Percentiles rank a stretch among this genome's conserved stretches.
phyloP scores from a whole-genome alignment of 2,888 invertebrate genomes.

The Sclerodermus sp. region DNA sequence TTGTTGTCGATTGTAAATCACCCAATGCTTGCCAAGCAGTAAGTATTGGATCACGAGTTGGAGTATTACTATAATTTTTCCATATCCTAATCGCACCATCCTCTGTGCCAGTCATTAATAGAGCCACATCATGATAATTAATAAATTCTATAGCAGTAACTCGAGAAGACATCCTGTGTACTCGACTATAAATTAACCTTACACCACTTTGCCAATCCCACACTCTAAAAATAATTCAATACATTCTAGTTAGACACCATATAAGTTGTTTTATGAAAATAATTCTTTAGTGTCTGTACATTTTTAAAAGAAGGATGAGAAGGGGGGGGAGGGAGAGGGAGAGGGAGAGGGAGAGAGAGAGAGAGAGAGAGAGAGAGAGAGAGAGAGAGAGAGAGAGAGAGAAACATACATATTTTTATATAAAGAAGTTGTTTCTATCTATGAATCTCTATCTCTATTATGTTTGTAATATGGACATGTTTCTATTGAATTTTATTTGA shows the following conservation, averaged over 20 bases:
- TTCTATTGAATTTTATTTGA: neutral
- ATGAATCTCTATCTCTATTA: too few relatives aligned
- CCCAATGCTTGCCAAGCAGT: conserved; percentile 86
- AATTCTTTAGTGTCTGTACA: neutral
- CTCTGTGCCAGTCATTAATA: conserved; percentile 76
- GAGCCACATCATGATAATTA: conserved; percentile 80
- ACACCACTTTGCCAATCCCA: conserved; percentile 83
- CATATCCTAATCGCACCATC: conserved; percentile 78
- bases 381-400: too few relatives aligned
- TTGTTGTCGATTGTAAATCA: conserved; percentile 62
- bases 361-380: too few relatives aligned
- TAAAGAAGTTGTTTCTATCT: too few relatives aligned
- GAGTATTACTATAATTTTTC: conserved; percentile 56
- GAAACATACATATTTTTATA: too few relatives aligned
- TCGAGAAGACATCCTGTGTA: conserved; percentile 62
- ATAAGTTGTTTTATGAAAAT: too few relatives aligned
- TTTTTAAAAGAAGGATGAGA: too few relatives aligned
- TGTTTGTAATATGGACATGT: too few relatives aligned
- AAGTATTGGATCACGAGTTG: conserved; percentile 57
- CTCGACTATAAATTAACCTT: conserved; percentile 66
- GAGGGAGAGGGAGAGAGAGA: too few relatives aligned
- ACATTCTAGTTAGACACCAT: neutral
- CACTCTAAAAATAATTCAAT: conserved; percentile 60
- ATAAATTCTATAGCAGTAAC: conserved; percentile 84
- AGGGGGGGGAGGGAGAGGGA: too few relatives aligned